phyloP scores from a whole-genome alignment of 2,888 invertebrate genomes.

The Lasiommata megera region DNA sequence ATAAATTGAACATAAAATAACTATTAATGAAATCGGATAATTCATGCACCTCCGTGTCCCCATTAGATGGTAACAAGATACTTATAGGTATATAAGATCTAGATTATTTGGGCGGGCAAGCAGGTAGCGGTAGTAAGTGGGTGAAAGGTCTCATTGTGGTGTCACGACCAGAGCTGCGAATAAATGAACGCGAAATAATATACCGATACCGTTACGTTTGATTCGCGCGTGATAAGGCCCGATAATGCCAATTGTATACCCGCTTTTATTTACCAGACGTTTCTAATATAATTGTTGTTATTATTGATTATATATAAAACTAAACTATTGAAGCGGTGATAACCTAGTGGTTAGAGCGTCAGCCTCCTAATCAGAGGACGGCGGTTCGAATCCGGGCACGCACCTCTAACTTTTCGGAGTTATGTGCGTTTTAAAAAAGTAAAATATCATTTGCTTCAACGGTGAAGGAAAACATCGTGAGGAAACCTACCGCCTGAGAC shows the following conservation, averaged over 20 bases:
- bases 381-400: no score
- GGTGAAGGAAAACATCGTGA: no score
- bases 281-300: neutral
- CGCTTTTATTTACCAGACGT: slow-evolving; percentile 1
- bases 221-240: slow-evolving; percentile 28
- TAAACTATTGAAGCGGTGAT: no score
- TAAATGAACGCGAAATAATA: slow-evolving; percentile 32
- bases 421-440: no score
- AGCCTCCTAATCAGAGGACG: no score
- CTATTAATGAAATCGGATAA: neutral
- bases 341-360: no score
- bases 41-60: no score
- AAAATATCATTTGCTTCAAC: no score
- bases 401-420: no score
- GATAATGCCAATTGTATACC: slow-evolving; percentile 25
- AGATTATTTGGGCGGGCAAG: slow-evolving; percentile 35
- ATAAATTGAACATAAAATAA: neutral
- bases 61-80: neutral
- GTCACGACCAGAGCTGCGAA: slow-evolving; percentile 36
- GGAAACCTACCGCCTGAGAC: no score
- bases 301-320: no score
- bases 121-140: slow-evolving; percentile 35
- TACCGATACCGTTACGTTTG: slow-evolving; percentile 31
- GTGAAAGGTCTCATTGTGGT: slow-evolving; percentile 45
- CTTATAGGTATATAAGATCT: slow-evolving; percentile 26